Evolutionary conservation across 2,113 vertebrate species (phyloP).

Genomic region (Pycnonotus jocosus): DNA sequence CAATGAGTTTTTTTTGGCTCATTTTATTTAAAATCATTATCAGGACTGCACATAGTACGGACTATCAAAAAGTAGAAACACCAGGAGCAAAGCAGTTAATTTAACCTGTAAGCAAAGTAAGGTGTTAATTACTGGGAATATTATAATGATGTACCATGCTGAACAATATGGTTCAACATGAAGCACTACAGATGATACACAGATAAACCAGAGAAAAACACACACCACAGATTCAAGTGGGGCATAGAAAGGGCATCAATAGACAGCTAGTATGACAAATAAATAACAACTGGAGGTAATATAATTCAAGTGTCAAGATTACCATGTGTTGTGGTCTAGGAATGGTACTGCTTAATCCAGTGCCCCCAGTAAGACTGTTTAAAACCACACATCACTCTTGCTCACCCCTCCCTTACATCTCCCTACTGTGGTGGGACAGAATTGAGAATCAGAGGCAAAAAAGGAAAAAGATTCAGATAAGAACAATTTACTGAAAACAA

Average conservation of each 20-base stretch:
- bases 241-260: neutral
- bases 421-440: neutral
- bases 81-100: neutral
- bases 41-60: neutral
- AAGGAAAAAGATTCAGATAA: neutral
- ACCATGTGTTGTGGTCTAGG: neutral
- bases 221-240: neutral
- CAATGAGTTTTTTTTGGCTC: neutral
- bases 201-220: neutral
- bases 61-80: neutral
- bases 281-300: neutral
- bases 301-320: neutral
- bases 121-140: neutral
- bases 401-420: neutral
- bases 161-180: neutral
- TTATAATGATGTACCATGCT: neutral
- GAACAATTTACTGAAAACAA: neutral
- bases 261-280: neutral
- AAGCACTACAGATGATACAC: neutral
- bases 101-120: neutral
- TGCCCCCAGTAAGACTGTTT: neutral
- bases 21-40: neutral
- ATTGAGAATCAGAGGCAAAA: neutral
- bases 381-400: neutral
- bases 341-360: neutral